Evolutionary conservation across 2,113 vertebrate species (phyloP).

Genomic region (Anas platyrhynchos): DNA sequence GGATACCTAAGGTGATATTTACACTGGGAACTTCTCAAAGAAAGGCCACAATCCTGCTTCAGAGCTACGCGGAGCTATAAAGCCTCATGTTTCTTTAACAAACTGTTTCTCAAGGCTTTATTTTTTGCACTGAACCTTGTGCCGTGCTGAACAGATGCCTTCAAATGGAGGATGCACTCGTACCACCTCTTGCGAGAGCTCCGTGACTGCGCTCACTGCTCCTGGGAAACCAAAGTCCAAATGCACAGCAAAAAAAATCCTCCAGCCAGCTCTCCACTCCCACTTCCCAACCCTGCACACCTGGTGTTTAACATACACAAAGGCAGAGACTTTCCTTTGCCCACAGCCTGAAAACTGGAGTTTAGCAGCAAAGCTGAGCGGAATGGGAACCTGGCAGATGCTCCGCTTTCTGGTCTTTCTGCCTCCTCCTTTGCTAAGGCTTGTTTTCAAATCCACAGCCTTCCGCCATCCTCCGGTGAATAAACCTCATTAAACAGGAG

Average conservation of each 20-base stretch:
- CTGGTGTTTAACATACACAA: neutral
- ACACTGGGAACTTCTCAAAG: neutral
- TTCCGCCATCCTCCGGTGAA: neutral
- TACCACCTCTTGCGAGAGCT: neutral
- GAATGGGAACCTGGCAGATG: neutral
- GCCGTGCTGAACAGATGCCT: neutral
- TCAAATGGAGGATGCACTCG: neutral
- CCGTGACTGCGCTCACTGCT: accelerated
- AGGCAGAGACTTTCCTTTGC: neutral
- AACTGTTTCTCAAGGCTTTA: neutral
- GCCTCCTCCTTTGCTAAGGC: neutral
- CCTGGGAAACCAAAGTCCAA: neutral
- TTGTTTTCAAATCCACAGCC: conserved; percentile 24
- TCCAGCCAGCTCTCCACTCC: neutral
- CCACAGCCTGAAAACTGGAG: neutral
- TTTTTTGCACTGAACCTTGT: neutral
- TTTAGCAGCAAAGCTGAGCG: neutral
- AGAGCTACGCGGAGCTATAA: accelerated
- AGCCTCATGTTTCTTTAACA: neutral
- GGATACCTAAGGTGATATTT: neutral
- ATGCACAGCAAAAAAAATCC: neutral
- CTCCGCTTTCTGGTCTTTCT: neutral
- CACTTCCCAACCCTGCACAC: neutral
- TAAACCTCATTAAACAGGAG: conserved; percentile 1
- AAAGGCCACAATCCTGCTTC: neutral